Percentiles rank a stretch among this genome's conserved stretches.
Conservation (phyloP, 2,113 vertebrate genomes). For the Sander vitreus region DNA sequence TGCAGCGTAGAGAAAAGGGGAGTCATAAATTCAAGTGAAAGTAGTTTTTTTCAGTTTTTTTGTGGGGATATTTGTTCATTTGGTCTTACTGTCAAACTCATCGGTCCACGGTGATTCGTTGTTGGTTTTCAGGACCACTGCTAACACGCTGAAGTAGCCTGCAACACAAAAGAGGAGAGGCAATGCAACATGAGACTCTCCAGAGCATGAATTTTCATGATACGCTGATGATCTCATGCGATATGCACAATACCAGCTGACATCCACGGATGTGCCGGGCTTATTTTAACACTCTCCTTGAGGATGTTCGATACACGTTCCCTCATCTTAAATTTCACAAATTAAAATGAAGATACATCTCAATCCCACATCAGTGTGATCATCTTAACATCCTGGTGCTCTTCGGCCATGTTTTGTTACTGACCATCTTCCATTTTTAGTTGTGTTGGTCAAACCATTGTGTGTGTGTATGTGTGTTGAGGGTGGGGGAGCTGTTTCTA, state of each 20-base stretch:
- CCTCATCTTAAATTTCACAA: conserved; percentile 62
- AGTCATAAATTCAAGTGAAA: not conserved
- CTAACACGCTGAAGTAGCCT: conserved; percentile 89
- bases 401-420: conserved; percentile 54
- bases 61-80: not conserved
- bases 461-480: conserved; percentile 54
- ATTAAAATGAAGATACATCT: conserved; percentile 41
- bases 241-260: conserved; percentile 40
- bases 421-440: conserved; percentile 75
- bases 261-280: conserved; percentile 22
- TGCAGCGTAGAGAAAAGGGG: conserved; percentile 54
- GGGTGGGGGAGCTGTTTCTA: conserved; percentile 70
- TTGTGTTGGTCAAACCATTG: conserved; percentile 71
- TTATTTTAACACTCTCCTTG: conserved; percentile 49
- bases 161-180: conserved; percentile 59
- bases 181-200: conserved; percentile 29
- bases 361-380: conserved; percentile 36
- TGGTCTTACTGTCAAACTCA: conserved; percentile 94
- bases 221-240: conserved; percentile 45
- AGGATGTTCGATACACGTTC: conserved; percentile 27
- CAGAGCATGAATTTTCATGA: conserved; percentile 45
- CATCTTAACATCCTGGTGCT: conserved; percentile 32
- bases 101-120: conserved; percentile 90
- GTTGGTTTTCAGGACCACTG: conserved; percentile 89
- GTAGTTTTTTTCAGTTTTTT: not conserved